Evolutionary conservation across 2,113 vertebrate species (phyloP), one percentile per base, ranked within the genome.

Genomic region (Psephotus haematonotus): DNA sequence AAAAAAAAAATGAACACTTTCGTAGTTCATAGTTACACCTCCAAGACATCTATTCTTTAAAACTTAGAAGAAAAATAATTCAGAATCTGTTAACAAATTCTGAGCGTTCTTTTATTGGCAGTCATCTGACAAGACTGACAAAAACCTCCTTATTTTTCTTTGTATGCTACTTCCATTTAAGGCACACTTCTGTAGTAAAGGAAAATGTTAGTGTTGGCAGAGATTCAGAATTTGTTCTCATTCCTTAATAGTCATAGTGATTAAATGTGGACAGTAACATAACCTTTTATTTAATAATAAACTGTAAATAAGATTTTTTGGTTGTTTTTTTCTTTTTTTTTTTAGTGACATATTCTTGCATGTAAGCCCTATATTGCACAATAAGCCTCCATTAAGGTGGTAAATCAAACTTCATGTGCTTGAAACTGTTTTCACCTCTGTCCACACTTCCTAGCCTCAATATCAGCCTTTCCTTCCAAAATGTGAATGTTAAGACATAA

Each of bases 171-270:
- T 92, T 95, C 94, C 86, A 88, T 94, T 88, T 94, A 93, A 96
- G 79, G 82, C 88, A 86, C 39, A 6, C 28, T 94, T 92, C 37
- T 92, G n/a, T 69, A 90, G 85, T 92, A 95, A 83, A 86, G 79
- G 76, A 88, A 93, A 92, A 86, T 86, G 70, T 90, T 94, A 46
- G 17, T 67, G n/a, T 83, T 96, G 95, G 85, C 86, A 94, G 76
- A 78, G 31, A 37, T 46, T 81, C 93, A 78, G 75, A 29, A n/a
- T 92, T 88, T 94, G 52, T 93, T 88, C 79, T 69, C 3, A 0
- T 74, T 92, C 57, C 24, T 80, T 90, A 71, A 92, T 57, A 95
- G 82, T 55, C 53, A 22, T 22, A 50, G 46, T 62, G 63, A 88
- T 93, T 93, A 93, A 86, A 82, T 63, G 28, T 90, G 25, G 46